phyloP scores from a whole-genome alignment of 2,888 invertebrate genomes.

The Cataglyphis rosenhaueri region DNA sequence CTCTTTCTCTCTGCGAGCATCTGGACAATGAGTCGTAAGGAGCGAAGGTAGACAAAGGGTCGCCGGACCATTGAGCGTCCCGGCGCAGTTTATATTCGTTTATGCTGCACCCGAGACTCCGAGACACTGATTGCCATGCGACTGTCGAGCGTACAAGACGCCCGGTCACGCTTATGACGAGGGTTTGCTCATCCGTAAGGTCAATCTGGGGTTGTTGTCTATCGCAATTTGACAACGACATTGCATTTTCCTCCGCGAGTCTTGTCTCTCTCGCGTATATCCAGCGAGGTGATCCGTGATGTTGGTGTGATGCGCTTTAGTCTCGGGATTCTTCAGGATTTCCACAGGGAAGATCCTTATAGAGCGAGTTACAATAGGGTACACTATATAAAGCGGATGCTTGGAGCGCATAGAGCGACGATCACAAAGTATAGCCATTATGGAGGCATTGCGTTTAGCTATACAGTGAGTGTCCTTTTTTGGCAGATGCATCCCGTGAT shows the following conservation, averaged over 20 bases:
- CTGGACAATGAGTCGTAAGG: slow-evolving; percentile 13
- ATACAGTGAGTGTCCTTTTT: slow-evolving; percentile 81
- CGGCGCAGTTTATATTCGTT: slow-evolving; percentile 33
- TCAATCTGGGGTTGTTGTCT: neutral
- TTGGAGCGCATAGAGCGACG: slow-evolving; percentile 57
- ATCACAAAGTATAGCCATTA: slow-evolving; percentile 69
- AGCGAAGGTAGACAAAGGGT: slow-evolving; percentile 42
- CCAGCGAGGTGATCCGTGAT: slow-evolving; percentile 15
- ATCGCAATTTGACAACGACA: neutral
- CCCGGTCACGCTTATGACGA: neutral
- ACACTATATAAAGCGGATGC: slow-evolving; percentile 18
- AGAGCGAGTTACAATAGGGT: neutral
- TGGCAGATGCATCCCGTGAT: neutral
- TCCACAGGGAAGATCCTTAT: slow-evolving; percentile 24
- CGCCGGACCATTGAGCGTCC: slow-evolving; percentile 4
- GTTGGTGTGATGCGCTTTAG: slow-evolving; percentile 11
- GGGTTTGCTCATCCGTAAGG: neutral
- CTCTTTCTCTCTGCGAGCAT: neutral
- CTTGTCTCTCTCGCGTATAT: neutral
- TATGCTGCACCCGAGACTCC: slow-evolving; percentile 6
- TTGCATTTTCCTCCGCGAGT: neutral
- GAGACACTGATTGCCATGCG: slow-evolving; percentile 11
- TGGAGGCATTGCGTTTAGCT: slow-evolving; percentile 83
- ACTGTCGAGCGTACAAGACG: neutral
- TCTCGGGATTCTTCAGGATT: slow-evolving; percentile 30